Evolutionary conservation across 2,888 invertebrate species (phyloP).

Genomic region (Drosophila lacicola): DNA sequence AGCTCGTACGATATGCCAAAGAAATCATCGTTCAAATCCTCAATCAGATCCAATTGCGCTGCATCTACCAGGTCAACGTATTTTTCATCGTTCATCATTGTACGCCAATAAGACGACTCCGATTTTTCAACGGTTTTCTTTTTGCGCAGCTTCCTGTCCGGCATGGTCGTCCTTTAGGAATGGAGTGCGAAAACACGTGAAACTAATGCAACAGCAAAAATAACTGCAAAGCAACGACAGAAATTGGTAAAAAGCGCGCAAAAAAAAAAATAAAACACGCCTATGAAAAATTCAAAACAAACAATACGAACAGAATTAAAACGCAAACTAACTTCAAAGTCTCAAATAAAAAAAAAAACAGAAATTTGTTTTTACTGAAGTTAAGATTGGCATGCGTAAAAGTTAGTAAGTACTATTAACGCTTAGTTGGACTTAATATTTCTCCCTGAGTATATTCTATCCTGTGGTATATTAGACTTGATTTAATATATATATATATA

Average conservation of each 20-base stretch:
- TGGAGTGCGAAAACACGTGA: neutral
- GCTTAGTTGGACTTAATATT: no score
- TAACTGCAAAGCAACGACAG: conserved; percentile 1
- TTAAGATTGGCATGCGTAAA: no score
- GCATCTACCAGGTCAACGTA: conserved; percentile 49
- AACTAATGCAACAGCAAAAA: neutral
- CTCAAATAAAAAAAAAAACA: neutral
- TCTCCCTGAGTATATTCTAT: no score
- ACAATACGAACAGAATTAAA: conserved; percentile 25
- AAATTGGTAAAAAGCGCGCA: conserved; percentile 13
- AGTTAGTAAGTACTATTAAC: no score
- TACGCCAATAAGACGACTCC: rapidly evolving
- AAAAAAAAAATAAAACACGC: conserved; percentile 9
- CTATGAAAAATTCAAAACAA: conserved; percentile 11
- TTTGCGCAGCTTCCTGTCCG: neutral
- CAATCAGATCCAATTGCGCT: conserved; percentile 72
- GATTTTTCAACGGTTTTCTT: neutral
- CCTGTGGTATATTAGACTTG: no score
- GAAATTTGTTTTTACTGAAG: neutral
- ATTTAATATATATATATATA: no score
- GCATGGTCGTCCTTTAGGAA: conserved; percentile 1
- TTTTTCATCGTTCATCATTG: neutral
- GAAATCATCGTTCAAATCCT: conserved; percentile 76
- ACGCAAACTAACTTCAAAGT: conserved; percentile 29
- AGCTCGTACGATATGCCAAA: conserved; percentile 61